Evolutionary conservation across 2,113 vertebrate genomes (phyloP).

Genomic region (Cryptomyrus ogoouensis): DNA sequence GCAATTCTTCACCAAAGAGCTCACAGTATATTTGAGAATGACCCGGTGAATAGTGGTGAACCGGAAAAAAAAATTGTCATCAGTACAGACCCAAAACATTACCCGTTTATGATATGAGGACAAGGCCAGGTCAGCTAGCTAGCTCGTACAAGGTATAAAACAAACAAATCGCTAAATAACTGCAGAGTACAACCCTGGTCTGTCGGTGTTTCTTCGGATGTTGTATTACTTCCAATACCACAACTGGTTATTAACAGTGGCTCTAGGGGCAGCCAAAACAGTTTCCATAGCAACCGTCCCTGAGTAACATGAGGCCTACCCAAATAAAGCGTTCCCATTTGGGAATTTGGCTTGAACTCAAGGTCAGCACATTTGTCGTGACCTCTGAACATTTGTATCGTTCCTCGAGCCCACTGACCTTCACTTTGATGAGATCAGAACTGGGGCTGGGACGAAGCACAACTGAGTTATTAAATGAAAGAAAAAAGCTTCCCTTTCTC

Average conservation of each 20-base stretch:
- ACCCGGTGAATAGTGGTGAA: constrained; percentile 30
- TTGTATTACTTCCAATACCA: constrained; percentile 35
- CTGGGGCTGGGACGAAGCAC: constrained; percentile 31
- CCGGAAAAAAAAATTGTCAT: constrained; percentile 31
- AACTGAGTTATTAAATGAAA: constrained; percentile 54
- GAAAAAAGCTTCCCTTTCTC: constrained; percentile 6
- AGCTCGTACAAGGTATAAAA: not conserved
- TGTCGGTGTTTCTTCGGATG: not conserved
- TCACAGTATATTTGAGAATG: constrained; percentile 28
- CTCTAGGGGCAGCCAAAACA: not conserved
- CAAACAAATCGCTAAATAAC: not conserved
- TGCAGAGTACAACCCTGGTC: not conserved
- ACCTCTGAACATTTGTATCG: constrained; percentile 50
- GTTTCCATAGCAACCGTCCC: constrained; percentile 46
- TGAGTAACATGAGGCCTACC: constrained; percentile 44
- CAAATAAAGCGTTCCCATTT: constrained; percentile 33
- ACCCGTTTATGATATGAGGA: not conserved
- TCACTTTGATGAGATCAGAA: constrained; percentile 48
- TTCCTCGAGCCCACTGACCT: constrained; percentile 46
- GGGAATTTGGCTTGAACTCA: constrained; percentile 30
- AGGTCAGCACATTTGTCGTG: constrained; percentile 46
- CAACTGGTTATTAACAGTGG: constrained; percentile 35
- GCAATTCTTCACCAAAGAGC: constrained; percentile 58
- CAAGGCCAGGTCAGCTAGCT: not conserved
- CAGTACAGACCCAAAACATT: constrained; percentile 40